A percentile compares a stretch with the other conserved stretches of the same genome.
These are phyloP conservation scores for Pluvialis apricaria DNA, from an alignment of 2,113 vertebrate species.

Conservation along the genomic window DNA sequence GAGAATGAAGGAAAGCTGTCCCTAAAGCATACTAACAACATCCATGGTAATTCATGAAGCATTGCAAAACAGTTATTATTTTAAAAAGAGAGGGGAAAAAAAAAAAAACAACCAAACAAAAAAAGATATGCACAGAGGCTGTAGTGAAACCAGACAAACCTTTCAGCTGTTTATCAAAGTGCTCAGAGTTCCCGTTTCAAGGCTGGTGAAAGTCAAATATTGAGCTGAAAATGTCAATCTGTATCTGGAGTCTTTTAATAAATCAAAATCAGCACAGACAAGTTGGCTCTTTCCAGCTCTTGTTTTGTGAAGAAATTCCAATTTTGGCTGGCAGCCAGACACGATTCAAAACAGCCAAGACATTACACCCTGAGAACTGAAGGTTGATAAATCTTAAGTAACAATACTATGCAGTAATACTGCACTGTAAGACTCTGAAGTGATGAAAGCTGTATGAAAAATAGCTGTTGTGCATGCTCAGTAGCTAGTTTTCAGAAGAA, in stretches of 20 bases:
- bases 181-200: conserved; percentile 33
- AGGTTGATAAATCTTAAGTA: conserved; percentile 58
- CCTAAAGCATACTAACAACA: conserved; percentile 21
- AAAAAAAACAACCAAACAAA: not conserved
- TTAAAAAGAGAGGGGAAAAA: not conserved
- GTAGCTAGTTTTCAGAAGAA: conserved; percentile 36
- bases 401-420: conserved; percentile 65
- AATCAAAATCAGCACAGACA: conserved; percentile 55
- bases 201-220: conserved; percentile 61
- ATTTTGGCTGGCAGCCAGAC: conserved; percentile 61
- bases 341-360: conserved; percentile 51
- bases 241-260: conserved; percentile 33
- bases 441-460: conserved; percentile 67
- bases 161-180: conserved; percentile 34
- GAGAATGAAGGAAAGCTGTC: conserved; percentile 25
- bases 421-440: conserved; percentile 41
- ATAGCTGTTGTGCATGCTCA: conserved; percentile 49
- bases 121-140: not conserved
- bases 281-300: conserved; percentile 47
- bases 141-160: conserved; percentile 11
- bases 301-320: conserved; percentile 58
- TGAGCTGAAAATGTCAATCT: conserved; percentile 52
- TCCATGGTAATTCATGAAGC: not conserved
- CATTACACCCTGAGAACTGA: conserved; percentile 55
- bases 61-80: conserved; percentile 19